Evolutionary conservation across 2,113 vertebrate species (phyloP).

Genomic region (Odocoileus virginianus): DNA sequence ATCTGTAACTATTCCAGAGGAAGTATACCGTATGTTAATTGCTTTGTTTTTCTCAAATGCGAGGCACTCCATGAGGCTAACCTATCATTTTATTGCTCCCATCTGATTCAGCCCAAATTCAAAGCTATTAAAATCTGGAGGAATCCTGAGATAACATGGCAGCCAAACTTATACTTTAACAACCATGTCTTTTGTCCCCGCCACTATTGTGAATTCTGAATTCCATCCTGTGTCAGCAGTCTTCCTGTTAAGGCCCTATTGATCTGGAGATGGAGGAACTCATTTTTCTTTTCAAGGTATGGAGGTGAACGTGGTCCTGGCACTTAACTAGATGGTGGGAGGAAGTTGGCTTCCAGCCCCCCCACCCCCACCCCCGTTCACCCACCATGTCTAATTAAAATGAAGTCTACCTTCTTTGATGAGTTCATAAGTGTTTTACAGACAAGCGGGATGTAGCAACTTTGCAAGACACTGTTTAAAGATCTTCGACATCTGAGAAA

Average conservation of each 20-base stretch:
- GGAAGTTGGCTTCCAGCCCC: constrained; percentile 37
- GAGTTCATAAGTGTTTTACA: constrained; percentile 97
- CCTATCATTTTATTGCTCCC: background rate
- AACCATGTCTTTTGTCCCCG: background rate
- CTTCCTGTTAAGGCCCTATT: constrained; percentile 61
- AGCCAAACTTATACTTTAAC: constrained; percentile 23
- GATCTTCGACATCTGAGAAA: constrained; percentile 99
- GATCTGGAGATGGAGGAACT: constrained; percentile 69
- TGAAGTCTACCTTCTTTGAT: constrained; percentile 90
- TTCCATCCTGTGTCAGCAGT: constrained; percentile 56
- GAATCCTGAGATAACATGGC: background rate
- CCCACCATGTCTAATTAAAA: constrained; percentile 87
- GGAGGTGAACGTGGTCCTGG: constrained; percentile 78
- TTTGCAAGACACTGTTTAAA: constrained; percentile 98
- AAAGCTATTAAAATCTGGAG: background rate
- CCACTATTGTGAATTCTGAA: constrained; percentile 16
- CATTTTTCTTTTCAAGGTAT: constrained; percentile 81
- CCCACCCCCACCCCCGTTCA: background rate
- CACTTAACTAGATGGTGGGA: constrained; percentile 74
- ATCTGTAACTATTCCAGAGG: background rate
- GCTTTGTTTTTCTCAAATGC: background rate
- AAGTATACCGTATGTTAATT: fast-evolving
- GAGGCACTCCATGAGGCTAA: background rate
- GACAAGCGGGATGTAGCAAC: constrained; percentile 92
- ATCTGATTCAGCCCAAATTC: background rate